Conservation (phyloP, 2,888 invertebrate genomes). For the Tachina lurida region DNA sequence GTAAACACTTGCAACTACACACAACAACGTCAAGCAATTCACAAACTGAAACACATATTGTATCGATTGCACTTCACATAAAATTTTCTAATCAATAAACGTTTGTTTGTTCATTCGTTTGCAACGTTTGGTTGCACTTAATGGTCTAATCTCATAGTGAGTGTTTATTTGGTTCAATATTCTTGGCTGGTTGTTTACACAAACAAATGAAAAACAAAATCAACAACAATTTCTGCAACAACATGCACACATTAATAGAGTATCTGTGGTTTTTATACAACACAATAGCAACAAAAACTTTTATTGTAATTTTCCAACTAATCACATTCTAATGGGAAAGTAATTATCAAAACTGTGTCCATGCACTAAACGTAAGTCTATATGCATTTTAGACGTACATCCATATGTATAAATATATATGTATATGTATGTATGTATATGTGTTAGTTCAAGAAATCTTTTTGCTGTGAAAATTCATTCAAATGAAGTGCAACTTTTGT, state of each 20-base stretch:
- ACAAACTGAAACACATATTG: not conserved
- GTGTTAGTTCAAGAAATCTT: not conserved
- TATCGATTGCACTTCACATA: slow-evolving; percentile 24
- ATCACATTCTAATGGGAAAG: slow-evolving; percentile 82
- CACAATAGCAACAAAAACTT: slow-evolving; percentile 21
- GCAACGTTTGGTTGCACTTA: slow-evolving; percentile 58
- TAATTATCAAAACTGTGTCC: slow-evolving; percentile 78
- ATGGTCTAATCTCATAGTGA: slow-evolving; percentile 57
- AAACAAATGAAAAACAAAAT: slow-evolving; percentile 17
- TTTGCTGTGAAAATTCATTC: not conserved
- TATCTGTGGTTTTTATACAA: slow-evolving; percentile 50
- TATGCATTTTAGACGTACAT: not conserved
- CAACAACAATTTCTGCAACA: slow-evolving; percentile 42
- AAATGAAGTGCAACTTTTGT: no score
- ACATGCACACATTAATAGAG: slow-evolving; percentile 43
- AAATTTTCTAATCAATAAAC: slow-evolving; percentile 64
- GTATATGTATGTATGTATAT: not conserved
- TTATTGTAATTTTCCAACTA: slow-evolving; percentile 79
- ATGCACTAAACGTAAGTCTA: not conserved
- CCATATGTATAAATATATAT: not conserved
- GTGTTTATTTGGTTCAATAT: slow-evolving; percentile 65
- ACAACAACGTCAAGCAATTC: not conserved
- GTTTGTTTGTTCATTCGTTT: slow-evolving; percentile 51
- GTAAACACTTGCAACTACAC: not conserved
- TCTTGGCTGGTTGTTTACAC: slow-evolving; percentile 46